Base-by-base conservation (phyloP, 2,797 vertebrate genomes). In the Semotilus atromaculatus region DNA sequence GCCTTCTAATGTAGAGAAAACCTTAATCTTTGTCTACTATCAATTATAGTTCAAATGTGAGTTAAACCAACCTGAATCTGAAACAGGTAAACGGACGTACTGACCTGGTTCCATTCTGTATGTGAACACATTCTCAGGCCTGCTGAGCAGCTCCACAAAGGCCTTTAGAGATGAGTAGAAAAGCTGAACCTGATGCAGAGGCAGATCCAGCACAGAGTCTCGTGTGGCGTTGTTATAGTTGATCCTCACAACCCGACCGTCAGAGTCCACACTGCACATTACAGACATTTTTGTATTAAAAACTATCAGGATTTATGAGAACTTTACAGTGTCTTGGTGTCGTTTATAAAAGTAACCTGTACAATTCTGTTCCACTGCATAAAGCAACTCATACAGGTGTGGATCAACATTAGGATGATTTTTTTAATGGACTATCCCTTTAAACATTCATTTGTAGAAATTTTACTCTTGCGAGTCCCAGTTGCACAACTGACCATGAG, bases 141-240 rank as follows among this genome's bases (percentile, higher is more conserved):
- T 93, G 92, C 93, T 95, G 95, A 98, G 94, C 82, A 99, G 91
- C 87, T 96, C 90, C 86, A 96, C 91, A 13, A 94, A 98, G 82
- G 95, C 93, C 91, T 94, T 97, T 70, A 99, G 92, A 0, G 97
- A 95, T 82, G 95, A 90, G 91, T 99, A 99, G 92, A 99, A 99
- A 0, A 95, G 95, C 89, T 96, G 97, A 18, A 99, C 97, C 90
- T 95, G 94, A 67, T 97, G 94, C 29, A 96, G 34, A 4, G 97
- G 95, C 5, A 97, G 67, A 91, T 99, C 96, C 91, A 99, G 95
- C 88, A 97, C 92, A 0, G 97, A 96, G 80, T 98, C 97, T 91
- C 98, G 94, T 23, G 97, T 99, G 85, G 97, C 96, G n/a, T 99
- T 97, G 91, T 99, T 99, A 86, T 92, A 97, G 92, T 98, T 98